phyloP scores from a whole-genome alignment of 2,888 invertebrate genomes.

The Nebria brevicollis region DNA sequence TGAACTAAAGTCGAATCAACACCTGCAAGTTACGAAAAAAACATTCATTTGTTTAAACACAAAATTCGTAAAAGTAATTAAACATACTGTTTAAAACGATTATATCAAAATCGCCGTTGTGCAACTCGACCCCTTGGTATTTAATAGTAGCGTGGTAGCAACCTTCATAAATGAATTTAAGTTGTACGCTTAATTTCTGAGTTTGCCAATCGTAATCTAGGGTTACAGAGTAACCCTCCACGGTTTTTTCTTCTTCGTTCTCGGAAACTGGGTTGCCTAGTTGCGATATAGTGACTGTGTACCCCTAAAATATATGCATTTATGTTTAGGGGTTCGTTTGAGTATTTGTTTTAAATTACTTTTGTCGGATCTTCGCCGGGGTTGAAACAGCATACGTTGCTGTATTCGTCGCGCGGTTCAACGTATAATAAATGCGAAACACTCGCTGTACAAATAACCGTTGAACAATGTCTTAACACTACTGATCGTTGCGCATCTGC shows the following conservation, averaged over 20 bases:
- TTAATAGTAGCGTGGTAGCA: constrained; percentile 84
- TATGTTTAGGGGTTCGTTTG: constrained; percentile 4
- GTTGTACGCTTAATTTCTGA: constrained; percentile 79
- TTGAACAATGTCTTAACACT: constrained; percentile 84
- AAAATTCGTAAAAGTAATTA: constrained; percentile 21
- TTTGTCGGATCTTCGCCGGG: constrained; percentile 70
- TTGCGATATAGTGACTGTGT: constrained; percentile 69
- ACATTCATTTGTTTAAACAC: constrained; percentile 23
- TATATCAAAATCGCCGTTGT: constrained; percentile 92
- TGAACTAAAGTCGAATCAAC: constrained; percentile 85
- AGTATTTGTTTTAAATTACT: constrained; percentile 53
- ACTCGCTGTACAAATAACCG: constrained; percentile 84
- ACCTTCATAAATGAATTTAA: constrained; percentile 82
- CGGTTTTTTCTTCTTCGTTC: constrained; percentile 66
- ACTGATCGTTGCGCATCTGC: constrained; percentile 86
- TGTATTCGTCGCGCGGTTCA: constrained; percentile 92
- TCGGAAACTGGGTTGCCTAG: constrained; percentile 66
- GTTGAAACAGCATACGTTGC: constrained; percentile 80
- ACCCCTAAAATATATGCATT: constrained; percentile 66
- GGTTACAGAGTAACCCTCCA: constrained; percentile 65
- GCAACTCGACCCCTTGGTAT: constrained; percentile 78
- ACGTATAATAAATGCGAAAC: constrained; percentile 81
- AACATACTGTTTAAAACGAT: constrained; percentile 87
- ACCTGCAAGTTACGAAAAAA: constrained; percentile 63
- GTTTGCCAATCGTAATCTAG: constrained; percentile 82